Percentiles rank a stretch among this genome's conserved stretches.
Evolutionary conservation across 2,797 vertebrate species (phyloP).

Genomic region (Enoplosus armatus): DNA sequence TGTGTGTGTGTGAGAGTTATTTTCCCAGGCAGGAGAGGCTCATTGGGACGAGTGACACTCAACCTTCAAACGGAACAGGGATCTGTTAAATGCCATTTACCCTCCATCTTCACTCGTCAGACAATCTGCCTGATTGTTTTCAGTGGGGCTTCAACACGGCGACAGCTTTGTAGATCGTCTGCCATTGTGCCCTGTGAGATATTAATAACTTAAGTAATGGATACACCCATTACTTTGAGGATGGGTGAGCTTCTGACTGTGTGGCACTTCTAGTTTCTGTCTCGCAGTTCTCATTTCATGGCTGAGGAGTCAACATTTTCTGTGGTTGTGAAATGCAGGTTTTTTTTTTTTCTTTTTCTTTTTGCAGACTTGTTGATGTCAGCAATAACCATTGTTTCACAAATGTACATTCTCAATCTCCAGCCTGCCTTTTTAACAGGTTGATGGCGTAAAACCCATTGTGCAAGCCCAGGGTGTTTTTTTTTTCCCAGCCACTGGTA

Average conservation of each 20-base stretch:
- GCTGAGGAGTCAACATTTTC: slow-evolving; percentile 15
- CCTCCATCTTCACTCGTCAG: not conserved
- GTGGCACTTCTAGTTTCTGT: slow-evolving; percentile 15
- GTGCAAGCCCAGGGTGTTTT: not conserved
- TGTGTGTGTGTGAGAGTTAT: not conserved
- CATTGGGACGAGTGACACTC: not conserved
- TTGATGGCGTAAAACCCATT: not conserved
- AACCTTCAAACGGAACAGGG: slow-evolving; percentile 1
- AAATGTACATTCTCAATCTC: not conserved
- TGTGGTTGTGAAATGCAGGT: slow-evolving; percentile 37
- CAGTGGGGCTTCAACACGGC: not conserved
- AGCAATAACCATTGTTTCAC: slow-evolving; percentile 3
- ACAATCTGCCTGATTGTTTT: not conserved
- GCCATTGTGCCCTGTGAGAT: not conserved
- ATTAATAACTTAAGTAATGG: slow-evolving; percentile 15
- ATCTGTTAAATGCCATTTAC: not conserved
- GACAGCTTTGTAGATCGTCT: not conserved
- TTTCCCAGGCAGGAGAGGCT: not conserved
- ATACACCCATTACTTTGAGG: not conserved
- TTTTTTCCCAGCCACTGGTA: slow-evolving; percentile 4
- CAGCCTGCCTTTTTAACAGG: not conserved
- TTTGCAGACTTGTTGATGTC: slow-evolving; percentile 39
- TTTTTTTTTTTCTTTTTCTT: not conserved
- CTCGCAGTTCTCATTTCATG: slow-evolving; percentile 35
- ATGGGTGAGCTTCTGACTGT: slow-evolving; percentile 7